Conservation (phyloP, 30 jellyfish, hydroid and myxozoan genomes). For the Chironex yamaguchii region DNA sequence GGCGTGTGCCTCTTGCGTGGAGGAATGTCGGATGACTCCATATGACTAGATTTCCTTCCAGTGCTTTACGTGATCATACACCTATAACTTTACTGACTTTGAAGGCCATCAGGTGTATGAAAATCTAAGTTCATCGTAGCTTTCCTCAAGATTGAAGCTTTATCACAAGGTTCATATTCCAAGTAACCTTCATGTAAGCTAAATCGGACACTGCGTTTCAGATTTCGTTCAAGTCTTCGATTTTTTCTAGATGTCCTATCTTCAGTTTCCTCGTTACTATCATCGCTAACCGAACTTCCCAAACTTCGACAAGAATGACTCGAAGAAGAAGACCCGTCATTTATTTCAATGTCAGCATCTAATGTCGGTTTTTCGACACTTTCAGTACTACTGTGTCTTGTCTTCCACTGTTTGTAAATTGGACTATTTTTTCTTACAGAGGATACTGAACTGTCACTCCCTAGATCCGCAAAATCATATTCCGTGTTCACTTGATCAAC, state of each 20-base stretch:
- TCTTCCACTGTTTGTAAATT: not conserved
- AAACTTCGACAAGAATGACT: slow-evolving; percentile 70
- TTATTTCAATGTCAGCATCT: slow-evolving; percentile 66
- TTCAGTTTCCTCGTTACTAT: slow-evolving; percentile 56
- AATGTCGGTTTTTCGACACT: slow-evolving; percentile 38
- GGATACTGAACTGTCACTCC: not conserved
- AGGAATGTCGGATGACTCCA: no score
- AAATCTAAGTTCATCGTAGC: not conserved
- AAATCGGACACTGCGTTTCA: not conserved
- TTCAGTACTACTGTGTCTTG: not conserved
- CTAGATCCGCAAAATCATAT: not conserved
- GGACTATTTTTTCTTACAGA: not conserved
- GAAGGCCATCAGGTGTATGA: not conserved
- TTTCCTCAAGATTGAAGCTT: not conserved
- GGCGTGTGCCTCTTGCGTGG: no score
- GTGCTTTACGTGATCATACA: no score
- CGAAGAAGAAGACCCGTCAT: slow-evolving; percentile 57
- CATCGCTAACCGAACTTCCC: slow-evolving; percentile 67
- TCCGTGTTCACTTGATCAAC: not conserved
- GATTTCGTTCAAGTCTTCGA: not conserved
- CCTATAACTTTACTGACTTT: not conserved
- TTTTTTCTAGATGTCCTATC: not conserved
- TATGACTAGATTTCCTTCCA: no score
- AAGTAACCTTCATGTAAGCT: not conserved
- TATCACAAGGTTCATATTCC: not conserved